Evolutionary conservation across 2,113 vertebrate species (phyloP).

Genomic region (Cavia porcellus): DNA sequence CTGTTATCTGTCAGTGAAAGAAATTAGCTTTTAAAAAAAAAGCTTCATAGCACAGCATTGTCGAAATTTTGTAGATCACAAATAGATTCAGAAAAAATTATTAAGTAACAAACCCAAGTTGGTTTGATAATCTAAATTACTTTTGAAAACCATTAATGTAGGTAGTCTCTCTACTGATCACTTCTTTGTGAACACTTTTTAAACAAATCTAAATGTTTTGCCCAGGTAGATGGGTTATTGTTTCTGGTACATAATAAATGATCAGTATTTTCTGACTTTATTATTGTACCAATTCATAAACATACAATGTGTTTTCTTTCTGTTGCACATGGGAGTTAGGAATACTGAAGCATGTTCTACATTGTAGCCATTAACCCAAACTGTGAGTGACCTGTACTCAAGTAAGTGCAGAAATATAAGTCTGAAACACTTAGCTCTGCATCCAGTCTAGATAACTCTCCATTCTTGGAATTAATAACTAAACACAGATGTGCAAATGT

Average conservation of each 20-base stretch:
- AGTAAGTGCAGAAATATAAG: not conserved
- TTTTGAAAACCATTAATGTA: not conserved
- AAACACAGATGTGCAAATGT: not conserved
- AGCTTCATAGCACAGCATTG: not conserved
- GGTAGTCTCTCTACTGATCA: not conserved
- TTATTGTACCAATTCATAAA: not conserved
- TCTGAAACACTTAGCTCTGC: not conserved
- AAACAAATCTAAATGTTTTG: not conserved
- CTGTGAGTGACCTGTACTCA: not conserved
- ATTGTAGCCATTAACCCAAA: not conserved
- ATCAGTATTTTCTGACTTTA: not conserved
- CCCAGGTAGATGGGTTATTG: not conserved
- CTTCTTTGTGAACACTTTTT: not conserved
- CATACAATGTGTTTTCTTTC: not conserved
- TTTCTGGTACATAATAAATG: not conserved
- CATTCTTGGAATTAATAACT: not conserved
- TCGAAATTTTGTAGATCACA: not conserved
- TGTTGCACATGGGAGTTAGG: not conserved
- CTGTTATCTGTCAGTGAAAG: not conserved
- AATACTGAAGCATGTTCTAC: not conserved
- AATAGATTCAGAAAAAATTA: not conserved
- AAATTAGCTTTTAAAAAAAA: not conserved
- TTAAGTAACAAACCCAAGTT: not conserved
- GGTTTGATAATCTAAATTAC: not conserved
- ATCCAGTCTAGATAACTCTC: not conserved